phyloP scores from a whole-genome alignment of 2,888 invertebrate species.

The Limnephilus marmoratus region DNA sequence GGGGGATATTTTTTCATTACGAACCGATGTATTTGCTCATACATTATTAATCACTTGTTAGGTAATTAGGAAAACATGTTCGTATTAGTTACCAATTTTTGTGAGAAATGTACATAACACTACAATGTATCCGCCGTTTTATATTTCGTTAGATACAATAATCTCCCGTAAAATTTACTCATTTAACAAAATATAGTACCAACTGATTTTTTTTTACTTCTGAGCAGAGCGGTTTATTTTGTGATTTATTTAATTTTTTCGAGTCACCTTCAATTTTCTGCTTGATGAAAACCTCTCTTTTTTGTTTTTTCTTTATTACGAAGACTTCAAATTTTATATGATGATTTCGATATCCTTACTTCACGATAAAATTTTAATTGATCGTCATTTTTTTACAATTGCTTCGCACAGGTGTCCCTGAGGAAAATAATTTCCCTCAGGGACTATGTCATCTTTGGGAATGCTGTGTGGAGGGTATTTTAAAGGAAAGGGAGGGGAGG shows the following conservation, averaged over 20 bases:
- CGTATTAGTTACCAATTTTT: not conserved
- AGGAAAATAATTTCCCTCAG: too few relatives aligned
- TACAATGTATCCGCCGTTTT: too few relatives aligned
- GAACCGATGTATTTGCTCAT: conserved; percentile 32
- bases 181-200: too few relatives aligned
- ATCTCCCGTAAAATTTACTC: not conserved
- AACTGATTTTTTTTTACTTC: not conserved
- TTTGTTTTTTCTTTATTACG: too few relatives aligned
- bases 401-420: too few relatives aligned
- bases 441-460: too few relatives aligned
- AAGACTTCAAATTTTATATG: not conserved
- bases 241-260: not conserved
- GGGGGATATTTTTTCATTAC: conserved; percentile 43
- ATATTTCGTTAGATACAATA: too few relatives aligned
- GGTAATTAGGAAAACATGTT: conserved; percentile 27
- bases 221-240: not conserved
- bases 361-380: too few relatives aligned
- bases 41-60: conserved; percentile 43
- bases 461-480: too few relatives aligned
- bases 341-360: not conserved
- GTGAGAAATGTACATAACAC: not conserved
- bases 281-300: not conserved
- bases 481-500: too few relatives aligned
- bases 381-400: too few relatives aligned
- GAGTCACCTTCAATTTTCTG: not conserved